Percentiles rank a stretch among this genome's conserved stretches.
These are phyloP conservation scores for Napeogenes sylphis DNA, from an alignment of 2,888 invertebrate species.

Conservation along the genomic window DNA sequence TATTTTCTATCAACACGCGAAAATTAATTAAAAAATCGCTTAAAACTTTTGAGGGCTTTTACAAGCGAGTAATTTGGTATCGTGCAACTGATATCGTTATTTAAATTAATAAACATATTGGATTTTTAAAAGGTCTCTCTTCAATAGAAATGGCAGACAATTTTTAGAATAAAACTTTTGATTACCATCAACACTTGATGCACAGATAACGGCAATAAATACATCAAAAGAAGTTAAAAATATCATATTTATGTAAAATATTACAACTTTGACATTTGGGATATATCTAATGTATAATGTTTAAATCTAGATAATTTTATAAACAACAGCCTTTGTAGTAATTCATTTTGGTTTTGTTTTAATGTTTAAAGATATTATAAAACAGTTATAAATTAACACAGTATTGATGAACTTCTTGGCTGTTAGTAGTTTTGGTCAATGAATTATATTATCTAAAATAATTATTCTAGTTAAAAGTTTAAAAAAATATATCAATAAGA, in stretches of 20 bases:
- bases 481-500: no score
- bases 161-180: slow-evolving; percentile 27
- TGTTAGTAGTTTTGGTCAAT: no score
- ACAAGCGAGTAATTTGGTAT: slow-evolving; percentile 18
- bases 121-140: slow-evolving; percentile 38
- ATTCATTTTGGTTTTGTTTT: no score
- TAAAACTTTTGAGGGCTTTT: slow-evolving; percentile 15
- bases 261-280: slow-evolving; percentile 8
- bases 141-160: slow-evolving; percentile 35
- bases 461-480: no score
- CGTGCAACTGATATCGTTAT: slow-evolving; percentile 19
- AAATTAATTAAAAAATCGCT: slow-evolving; percentile 42
- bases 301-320: no score
- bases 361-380: no score
- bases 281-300: slow-evolving; percentile 10
- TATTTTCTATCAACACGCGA: slow-evolving; percentile 62
- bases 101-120: slow-evolving; percentile 35
- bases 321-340: no score
- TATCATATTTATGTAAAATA: no score
- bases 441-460: no score
- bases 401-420: no score
- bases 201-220: background rate
- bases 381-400: no score
- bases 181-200: slow-evolving; percentile 12
- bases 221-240: no score